Conservation (phyloP, 2,888 invertebrate species). For the Acrobasis repandana region DNA sequence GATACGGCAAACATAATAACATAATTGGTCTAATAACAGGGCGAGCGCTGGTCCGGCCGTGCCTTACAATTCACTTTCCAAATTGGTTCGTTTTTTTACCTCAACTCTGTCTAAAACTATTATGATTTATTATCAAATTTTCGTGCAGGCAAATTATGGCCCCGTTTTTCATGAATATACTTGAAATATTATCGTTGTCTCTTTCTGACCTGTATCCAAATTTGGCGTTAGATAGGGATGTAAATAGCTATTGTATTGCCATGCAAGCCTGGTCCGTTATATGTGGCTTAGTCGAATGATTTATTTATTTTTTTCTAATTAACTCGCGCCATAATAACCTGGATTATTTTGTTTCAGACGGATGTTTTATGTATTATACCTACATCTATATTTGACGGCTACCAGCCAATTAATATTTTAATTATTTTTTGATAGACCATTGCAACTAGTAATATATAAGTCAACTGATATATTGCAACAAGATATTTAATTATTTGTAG, state of each 20-base stretch:
- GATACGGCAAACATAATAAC: constrained; percentile 83
- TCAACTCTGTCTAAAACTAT: constrained; percentile 79
- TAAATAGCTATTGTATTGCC: constrained; percentile 63
- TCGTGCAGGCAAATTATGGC: constrained; percentile 81
- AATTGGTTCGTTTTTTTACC: constrained; percentile 81
- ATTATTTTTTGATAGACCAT: constrained; percentile 40
- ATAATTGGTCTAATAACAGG: constrained; percentile 82
- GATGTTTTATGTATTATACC: constrained; percentile 40
- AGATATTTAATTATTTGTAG: too few relatives aligned
- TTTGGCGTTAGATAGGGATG: constrained; percentile 57
- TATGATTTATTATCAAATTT: constrained; percentile 82
- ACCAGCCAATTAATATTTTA: constrained; percentile 58
- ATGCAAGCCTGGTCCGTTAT: constrained; percentile 64
- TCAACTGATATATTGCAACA: too few relatives aligned
- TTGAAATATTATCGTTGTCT: constrained; percentile 46
- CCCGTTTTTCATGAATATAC: constrained; percentile 65
- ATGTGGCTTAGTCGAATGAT: constrained; percentile 67
- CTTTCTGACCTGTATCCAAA: constrained; percentile 51
- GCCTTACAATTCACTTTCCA: constrained; percentile 83
- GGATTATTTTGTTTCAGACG: constrained; percentile 71
- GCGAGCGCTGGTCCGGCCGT: constrained; percentile 68
- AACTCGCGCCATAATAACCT: constrained; percentile 72
- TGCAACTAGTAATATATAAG: too few relatives aligned
- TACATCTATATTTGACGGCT: constrained; percentile 56
- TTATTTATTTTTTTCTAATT: constrained; percentile 74